Base-by-base conservation (phyloP, 2,797 vertebrate species). In the Molossus molossus region DNA sequence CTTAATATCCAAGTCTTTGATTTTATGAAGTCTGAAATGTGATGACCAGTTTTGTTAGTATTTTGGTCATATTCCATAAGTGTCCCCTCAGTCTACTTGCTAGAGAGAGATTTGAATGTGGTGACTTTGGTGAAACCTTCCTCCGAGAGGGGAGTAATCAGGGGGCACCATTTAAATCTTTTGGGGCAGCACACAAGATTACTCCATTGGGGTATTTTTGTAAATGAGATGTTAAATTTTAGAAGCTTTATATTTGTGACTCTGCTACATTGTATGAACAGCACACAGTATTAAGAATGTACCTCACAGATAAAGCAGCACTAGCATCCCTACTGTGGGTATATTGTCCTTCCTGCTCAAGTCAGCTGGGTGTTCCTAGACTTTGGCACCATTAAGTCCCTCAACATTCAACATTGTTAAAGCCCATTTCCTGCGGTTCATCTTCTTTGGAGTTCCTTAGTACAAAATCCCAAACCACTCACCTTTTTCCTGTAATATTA, bases 391-490 rank as follows among this genome's bases (percentile, higher is more conserved):
- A 84, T 65, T 86, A 73, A 93, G 48, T 27, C 40, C 33, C 3
- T 94, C 33, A 53, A n/a, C 20, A 40, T 29, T 81, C 1, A 14
- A 0, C 62, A 13, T 83, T 93, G 93, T 69, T 81, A 62, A 21
- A 89, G 57, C 2, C 55, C 18, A 50, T 79, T 96, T 95, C 90
- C 65, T 95, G 80, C 92, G 65, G 55, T 97, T 97, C 73, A 92
- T 81, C 87, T 97, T 76, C 89, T 88, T 87, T 76, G 67, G 80
- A 62, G 23, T 79, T 95, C 12, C 62, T 87, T 85, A 96, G 85
- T 92, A 18, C 13, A 69, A 96, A 90, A 94, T 96, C 94, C 85
- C 90, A 65, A 79, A 87, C 70, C 83, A 85, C 81, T 94, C 86
- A 75, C 64, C 55, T 97, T 87, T 94, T 85, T 0, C 62, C 23